These are phyloP conservation scores for Pammene aurita DNA, from an alignment of 2,888 invertebrate species.

Conservation along the genomic window DNA sequence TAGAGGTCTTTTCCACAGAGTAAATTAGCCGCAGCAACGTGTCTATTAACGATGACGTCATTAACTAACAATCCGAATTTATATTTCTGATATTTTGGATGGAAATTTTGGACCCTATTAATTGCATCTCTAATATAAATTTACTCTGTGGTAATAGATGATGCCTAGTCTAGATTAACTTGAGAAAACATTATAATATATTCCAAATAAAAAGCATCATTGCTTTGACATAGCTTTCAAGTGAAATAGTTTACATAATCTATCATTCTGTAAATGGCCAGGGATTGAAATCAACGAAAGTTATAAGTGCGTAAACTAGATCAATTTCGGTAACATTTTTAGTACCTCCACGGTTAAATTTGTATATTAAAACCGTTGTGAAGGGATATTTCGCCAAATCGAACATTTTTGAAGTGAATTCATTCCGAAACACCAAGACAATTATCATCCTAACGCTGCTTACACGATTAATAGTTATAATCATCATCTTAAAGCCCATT, in stretches of 20 bases:
- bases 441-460: constrained; percentile 53
- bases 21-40: constrained; percentile 64
- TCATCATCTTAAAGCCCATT: constrained; percentile 63
- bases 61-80: constrained; percentile 69
- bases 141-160: constrained; percentile 74
- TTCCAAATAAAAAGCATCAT: constrained; percentile 43
- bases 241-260: constrained; percentile 46
- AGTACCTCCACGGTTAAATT: constrained; percentile 10
- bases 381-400: constrained; percentile 52
- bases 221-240: constrained; percentile 46
- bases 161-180: constrained; percentile 51
- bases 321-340: constrained; percentile 11
- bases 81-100: constrained; percentile 74
- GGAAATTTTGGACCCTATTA: constrained; percentile 80
- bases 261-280: constrained; percentile 69
- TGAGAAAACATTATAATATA: constrained; percentile 35
- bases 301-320: constrained; percentile 36
- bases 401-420: constrained; percentile 59
- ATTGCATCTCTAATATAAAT: constrained; percentile 65
- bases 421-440: constrained; percentile 66
- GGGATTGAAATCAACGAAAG: constrained; percentile 50
- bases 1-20: constrained; percentile 63
- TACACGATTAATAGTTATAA: constrained; percentile 59
- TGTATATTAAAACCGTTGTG: constrained; percentile 5
- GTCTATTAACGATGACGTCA: constrained; percentile 23